A percentile compares a stretch with the other conserved stretches of the same genome.
Conservation (phyloP, 2,888 invertebrate genomes). For the Tenthredo scrophulariae region DNA sequence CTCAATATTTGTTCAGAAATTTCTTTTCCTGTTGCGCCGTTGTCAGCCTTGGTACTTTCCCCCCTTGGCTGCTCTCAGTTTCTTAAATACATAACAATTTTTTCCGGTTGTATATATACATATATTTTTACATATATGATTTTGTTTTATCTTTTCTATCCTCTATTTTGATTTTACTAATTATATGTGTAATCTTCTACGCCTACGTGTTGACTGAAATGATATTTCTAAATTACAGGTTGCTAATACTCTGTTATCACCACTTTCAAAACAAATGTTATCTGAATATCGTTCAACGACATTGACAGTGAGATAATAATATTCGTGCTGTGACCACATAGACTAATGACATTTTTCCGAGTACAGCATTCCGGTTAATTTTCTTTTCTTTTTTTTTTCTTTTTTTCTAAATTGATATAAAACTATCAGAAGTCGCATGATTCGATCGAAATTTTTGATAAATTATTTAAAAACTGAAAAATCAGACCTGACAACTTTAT, state of each 20-base stretch:
- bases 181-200: background rate
- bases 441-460: background rate
- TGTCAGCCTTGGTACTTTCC: constrained; percentile 3
- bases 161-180: background rate
- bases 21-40: background rate
- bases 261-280: background rate
- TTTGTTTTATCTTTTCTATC: background rate
- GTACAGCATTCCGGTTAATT: background rate
- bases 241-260: background rate
- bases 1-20: background rate
- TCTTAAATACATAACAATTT: constrained; percentile 16
- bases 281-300: constrained; percentile 15
- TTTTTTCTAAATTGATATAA: background rate
- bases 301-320: constrained; percentile 17
- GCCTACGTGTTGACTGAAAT: background rate
- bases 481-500: background rate
- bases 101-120: background rate
- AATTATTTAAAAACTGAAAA: background rate
- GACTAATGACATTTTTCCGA: constrained; percentile 37
- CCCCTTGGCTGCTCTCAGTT: background rate
- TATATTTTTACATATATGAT: too few relatives aligned
- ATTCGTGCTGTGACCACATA: constrained; percentile 30
- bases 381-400: background rate
- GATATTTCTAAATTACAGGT: background rate
- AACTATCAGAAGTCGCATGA: background rate